Conservation (phyloP, 2,797 vertebrate genomes). For the Mionectes olivaceus region DNA sequence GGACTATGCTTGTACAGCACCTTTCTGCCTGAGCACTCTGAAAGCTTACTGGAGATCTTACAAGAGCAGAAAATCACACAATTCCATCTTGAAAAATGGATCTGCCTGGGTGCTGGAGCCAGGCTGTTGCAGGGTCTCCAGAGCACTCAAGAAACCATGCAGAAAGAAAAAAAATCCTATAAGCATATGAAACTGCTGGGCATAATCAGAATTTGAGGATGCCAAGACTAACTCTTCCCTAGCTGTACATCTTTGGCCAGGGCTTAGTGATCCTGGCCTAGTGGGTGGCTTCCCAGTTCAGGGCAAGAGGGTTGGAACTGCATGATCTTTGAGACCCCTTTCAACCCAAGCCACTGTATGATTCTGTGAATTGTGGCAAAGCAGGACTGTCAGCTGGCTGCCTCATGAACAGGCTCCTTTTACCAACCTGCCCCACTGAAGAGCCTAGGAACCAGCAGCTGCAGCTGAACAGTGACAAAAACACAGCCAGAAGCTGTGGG, state of each 20-base stretch:
- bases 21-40: not conserved
- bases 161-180: not conserved
- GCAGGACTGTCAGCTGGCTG: not conserved
- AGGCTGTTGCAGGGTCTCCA: not conserved
- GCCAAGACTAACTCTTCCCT: not conserved
- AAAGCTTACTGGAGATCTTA: not conserved
- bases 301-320: not conserved
- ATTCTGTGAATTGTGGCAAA: not conserved
- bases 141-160: not conserved
- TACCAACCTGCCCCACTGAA: not conserved
- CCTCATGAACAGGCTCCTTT: rapidly evolving
- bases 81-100: not conserved
- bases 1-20: not conserved
- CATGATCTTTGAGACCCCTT: not conserved
- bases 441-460: not conserved
- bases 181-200: not conserved
- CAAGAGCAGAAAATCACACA: not conserved
- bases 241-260: not conserved
- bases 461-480: not conserved
- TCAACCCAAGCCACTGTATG: not conserved
- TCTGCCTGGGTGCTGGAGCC: not conserved
- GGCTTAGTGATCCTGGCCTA: not conserved
- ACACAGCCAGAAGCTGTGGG: not conserved
- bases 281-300: not conserved
- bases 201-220: not conserved